Base-by-base conservation (phyloP, 2,888 invertebrate species). In the Salticus scenicus region DNA sequence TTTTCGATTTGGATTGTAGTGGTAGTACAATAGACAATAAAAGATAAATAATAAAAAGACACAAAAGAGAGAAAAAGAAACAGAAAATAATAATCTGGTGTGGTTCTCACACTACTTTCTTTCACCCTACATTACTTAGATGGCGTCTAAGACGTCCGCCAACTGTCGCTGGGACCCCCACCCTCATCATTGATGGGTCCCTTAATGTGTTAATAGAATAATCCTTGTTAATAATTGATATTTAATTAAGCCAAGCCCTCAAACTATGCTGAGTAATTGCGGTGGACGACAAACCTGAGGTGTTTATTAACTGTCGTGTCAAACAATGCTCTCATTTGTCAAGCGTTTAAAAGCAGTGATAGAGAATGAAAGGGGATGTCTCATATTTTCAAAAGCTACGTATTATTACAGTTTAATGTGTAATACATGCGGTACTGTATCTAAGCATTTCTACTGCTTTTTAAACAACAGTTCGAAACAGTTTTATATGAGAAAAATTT, bases 221-320 rank as follows among this genome's bases (percentile, higher is more conserved):
- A 86, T 80, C 77, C 80, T 77, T 79, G 69, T 86, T 86, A 86
- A 86, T 86, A 86, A 86, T 86, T 86, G 86, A 86, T 86, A 86
- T 86, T 86, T 86, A 86, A 86, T 86, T 86, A 86, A 85, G 78
- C 70, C 33, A 75, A 74, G 70, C 74, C 42, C 64, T 7, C 67
- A 24, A 24, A 24, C 57, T 5, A 24, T 67, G 75, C 78, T 73
- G 33, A 73, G 84, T 78, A 73, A 78, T 78, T 84, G 78, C 78
- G 75, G 85, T 75, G 85, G 78, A 75, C 78, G 71, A 37, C 66
- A 73, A 75, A 86, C 86, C 86, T 80, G 80, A 86, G 76, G 80
- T 86, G 86, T 86, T 80, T 86, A 86, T 86, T 86, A 86, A 86
- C 86, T 86, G 86, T 86, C 86, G 78, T 80, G 86, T 86, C 86